Evolutionary conservation across 2,888 invertebrate genomes (phyloP).

Genomic region (Amphimallon solstitiale): DNA sequence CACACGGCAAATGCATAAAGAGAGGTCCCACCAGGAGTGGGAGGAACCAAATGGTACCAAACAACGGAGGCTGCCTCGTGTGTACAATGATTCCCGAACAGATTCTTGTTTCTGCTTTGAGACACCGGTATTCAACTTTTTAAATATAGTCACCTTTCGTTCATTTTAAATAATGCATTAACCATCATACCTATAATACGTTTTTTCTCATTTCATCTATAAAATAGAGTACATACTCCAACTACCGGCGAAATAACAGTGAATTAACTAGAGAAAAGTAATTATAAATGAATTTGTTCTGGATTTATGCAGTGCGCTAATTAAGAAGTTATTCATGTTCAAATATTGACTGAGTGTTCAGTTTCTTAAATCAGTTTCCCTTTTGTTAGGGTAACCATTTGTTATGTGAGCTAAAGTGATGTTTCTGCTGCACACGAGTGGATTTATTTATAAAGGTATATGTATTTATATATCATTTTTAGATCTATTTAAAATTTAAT

Average conservation of each 20-base stretch:
- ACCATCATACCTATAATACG: too few relatives aligned
- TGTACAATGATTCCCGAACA: slow-evolving; percentile 37
- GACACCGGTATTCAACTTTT: slow-evolving; percentile 29
- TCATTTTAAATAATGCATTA: not conserved
- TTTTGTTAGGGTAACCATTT: slow-evolving; percentile 7
- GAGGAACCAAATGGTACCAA: slow-evolving; percentile 39
- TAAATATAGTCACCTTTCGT: not conserved
- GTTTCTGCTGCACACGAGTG: slow-evolving; percentile 3
- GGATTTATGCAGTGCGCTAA: slow-evolving; percentile 11
- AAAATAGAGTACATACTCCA: too few relatives aligned
- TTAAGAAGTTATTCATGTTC: slow-evolving; percentile 16
- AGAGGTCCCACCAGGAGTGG: slow-evolving; percentile 36
- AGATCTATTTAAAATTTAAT: slow-evolving; percentile 27
- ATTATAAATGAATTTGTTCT: slow-evolving; percentile 5
- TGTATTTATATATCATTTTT: slow-evolving; percentile 14
- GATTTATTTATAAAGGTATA: slow-evolving; percentile 26
- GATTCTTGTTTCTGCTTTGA: slow-evolving; percentile 35
- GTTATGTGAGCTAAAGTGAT: slow-evolving; percentile 8
- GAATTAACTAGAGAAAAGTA: not conserved
- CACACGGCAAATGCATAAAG: slow-evolving; percentile 35
- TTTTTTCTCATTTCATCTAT: too few relatives aligned
- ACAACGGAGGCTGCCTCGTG: slow-evolving; percentile 36
- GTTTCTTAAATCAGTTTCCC: slow-evolving; percentile 14
- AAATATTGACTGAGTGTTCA: slow-evolving; percentile 19
- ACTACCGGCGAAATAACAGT: not conserved